These are phyloP conservation scores for Pristionchus mayeri DNA, from an alignment of 2,888 invertebrate genomes.

Conservation along the genomic window DNA sequence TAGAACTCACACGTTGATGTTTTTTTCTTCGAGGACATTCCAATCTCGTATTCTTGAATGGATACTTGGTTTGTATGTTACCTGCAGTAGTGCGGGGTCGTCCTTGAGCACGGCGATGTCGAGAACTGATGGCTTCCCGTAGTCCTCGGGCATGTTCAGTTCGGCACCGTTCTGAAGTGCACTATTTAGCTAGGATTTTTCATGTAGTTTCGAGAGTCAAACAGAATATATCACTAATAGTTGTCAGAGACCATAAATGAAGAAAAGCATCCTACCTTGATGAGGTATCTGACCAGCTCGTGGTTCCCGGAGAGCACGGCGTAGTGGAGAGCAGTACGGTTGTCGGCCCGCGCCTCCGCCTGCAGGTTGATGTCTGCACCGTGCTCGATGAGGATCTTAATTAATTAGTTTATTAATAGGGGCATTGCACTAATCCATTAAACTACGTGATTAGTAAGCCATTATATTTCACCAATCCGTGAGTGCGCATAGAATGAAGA, in stretches of 20 bases:
- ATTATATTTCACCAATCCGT: too few relatives aligned
- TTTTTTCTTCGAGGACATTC: too few relatives aligned
- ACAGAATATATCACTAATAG: too few relatives aligned
- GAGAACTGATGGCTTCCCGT: conserved; percentile 86
- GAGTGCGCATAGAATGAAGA: too few relatives aligned
- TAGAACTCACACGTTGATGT: too few relatives aligned
- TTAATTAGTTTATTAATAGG: background rate
- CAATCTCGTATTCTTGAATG: too few relatives aligned
- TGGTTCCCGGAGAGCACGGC: conserved; percentile 86
- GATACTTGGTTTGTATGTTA: background rate
- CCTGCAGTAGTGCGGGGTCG: conserved; percentile 66
- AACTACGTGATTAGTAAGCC: too few relatives aligned
- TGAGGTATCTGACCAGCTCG: conserved; percentile 85
- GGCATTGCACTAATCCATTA: too few relatives aligned
- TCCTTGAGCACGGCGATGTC: conserved; percentile 86
- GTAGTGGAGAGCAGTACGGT: conserved; percentile 89
- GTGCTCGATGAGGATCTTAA: conserved; percentile 81
- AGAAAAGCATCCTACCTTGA: conserved; percentile 76
- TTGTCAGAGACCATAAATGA: too few relatives aligned
- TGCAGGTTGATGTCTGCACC: conserved; percentile 89
- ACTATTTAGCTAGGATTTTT: background rate
- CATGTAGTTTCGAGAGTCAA: background rate
- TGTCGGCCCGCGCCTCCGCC: conserved; percentile 89
- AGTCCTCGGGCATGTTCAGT: conserved; percentile 81
- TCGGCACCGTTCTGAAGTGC: conserved; percentile 85